phyloP scores from a whole-genome alignment of 2,888 invertebrate species.

The Arctia plantaginis region DNA sequence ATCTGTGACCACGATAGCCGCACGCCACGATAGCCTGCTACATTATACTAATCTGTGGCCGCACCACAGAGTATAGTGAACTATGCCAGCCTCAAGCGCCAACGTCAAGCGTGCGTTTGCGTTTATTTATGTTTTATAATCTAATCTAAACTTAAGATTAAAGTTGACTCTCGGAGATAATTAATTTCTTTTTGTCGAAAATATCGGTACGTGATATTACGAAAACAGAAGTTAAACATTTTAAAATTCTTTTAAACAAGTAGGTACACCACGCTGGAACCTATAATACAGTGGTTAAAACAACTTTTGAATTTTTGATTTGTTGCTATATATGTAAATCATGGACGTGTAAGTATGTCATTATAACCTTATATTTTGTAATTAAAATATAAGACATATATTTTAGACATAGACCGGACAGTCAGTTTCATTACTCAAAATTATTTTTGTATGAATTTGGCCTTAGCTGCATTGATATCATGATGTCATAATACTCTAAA shows the following conservation, averaged over 20 bases:
- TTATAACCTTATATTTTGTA: neutral
- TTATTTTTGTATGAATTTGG: neutral
- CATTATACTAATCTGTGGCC: too few relatives aligned
- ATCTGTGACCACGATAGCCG: too few relatives aligned
- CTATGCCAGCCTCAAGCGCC: too few relatives aligned
- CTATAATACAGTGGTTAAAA: neutral
- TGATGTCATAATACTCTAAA: too few relatives aligned
- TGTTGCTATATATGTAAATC: neutral
- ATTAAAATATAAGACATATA: neutral
- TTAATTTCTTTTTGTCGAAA: too few relatives aligned
- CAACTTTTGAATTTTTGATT: neutral
- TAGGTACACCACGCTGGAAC: neutral
- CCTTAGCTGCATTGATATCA: neutral
- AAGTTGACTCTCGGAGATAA: too few relatives aligned
- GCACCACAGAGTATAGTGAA: too few relatives aligned
- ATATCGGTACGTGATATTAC: neutral
- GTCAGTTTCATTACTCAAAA: neutral
- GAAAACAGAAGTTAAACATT: neutral
- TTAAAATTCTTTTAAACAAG: neutral
- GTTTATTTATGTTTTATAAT: too few relatives aligned
- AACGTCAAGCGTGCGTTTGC: too few relatives aligned
- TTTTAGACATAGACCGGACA: neutral
- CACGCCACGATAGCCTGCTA: too few relatives aligned
- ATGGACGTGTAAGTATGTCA: constrained; percentile 37
- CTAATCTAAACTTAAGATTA: too few relatives aligned